A percentile compares a stretch with the other conserved stretches of the same genome.
Conservation (phyloP, 2,797 vertebrate species). For the Mallotus villosus region DNA sequence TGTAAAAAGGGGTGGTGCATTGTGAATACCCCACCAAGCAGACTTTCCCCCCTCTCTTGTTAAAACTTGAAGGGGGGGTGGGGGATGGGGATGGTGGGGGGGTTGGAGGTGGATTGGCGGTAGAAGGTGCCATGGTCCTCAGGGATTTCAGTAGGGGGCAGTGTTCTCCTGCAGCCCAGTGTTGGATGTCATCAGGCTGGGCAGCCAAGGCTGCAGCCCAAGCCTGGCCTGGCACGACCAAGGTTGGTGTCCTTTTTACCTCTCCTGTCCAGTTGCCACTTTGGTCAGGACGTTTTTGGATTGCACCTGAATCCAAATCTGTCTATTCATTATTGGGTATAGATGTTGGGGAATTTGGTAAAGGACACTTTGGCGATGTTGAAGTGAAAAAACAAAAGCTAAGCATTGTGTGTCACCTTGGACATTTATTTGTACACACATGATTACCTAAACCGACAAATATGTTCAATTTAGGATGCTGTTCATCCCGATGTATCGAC, state of each 20-base stretch:
- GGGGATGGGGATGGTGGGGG: not conserved
- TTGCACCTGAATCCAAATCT: not conserved
- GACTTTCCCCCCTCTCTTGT: too few relatives aligned
- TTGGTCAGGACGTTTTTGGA: not conserved
- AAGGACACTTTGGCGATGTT: not conserved
- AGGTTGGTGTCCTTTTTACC: not conserved
- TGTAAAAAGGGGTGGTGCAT: too few relatives aligned
- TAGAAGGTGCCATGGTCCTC: not conserved
- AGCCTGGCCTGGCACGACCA: not conserved
- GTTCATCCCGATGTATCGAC: not conserved
- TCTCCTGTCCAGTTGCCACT: not conserved
- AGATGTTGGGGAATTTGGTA: not conserved
- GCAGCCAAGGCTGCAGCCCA: not conserved
- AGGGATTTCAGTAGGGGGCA: slow-evolving; percentile 44
- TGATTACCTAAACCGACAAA: not conserved
- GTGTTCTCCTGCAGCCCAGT: slow-evolving; percentile 28
- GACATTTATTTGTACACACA: not conserved
- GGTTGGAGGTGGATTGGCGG: not conserved
- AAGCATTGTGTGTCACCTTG: not conserved
- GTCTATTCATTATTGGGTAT: not conserved
- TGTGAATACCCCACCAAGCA: not conserved
- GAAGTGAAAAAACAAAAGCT: not conserved
- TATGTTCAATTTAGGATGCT: not conserved
- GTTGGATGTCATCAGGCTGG: not conserved
- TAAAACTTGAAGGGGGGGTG: too few relatives aligned